A percentile compares a stretch with the other conserved stretches of the same genome.
Conservation (phyloP, 2,888 invertebrate genomes). For the Clusia tigrina region DNA sequence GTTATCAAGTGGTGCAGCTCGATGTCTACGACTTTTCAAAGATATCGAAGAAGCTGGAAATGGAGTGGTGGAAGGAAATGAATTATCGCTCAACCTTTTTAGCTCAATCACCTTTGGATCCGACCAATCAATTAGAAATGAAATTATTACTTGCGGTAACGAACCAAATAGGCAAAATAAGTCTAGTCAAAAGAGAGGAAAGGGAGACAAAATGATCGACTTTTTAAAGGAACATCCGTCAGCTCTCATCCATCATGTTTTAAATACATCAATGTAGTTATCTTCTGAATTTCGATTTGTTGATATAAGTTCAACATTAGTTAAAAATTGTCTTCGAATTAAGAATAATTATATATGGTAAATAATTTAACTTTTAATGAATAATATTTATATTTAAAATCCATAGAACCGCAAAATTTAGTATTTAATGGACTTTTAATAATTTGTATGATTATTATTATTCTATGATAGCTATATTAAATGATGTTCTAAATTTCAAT, state of each 20-base stretch:
- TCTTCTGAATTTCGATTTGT: slow-evolving; percentile 8
- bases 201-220: slow-evolving; percentile 14
- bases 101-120: slow-evolving; percentile 7
- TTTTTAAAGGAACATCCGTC: slow-evolving; percentile 4
- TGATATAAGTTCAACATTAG: slow-evolving; percentile 6
- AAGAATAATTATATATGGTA: slow-evolving; percentile 11
- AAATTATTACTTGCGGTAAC: slow-evolving; percentile 6
- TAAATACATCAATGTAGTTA: slow-evolving; percentile 9
- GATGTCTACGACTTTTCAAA: slow-evolving; percentile 23
- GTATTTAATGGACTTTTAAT: slow-evolving; percentile 8
- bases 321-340: slow-evolving; percentile 11
- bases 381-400: slow-evolving; percentile 10
- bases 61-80: slow-evolving; percentile 23
- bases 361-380: not conserved
- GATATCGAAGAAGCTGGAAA: slow-evolving; percentile 17
- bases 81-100: slow-evolving; percentile 8
- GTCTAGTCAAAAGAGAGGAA: slow-evolving; percentile 13
- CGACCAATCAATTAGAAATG: slow-evolving; percentile 5
- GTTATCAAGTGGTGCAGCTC: slow-evolving; percentile 29
- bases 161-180: not conserved
- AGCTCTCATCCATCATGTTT: slow-evolving; percentile 3
- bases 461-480: no score
- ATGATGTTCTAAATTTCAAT: no score
- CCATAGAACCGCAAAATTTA: slow-evolving; percentile 14
- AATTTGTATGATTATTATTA: slow-evolving; percentile 12